Evolutionary conservation across 2,113 vertebrate genomes (phyloP), one percentile per base, ranked within the genome.

Genomic region (Cercopithecus mona): DNA sequence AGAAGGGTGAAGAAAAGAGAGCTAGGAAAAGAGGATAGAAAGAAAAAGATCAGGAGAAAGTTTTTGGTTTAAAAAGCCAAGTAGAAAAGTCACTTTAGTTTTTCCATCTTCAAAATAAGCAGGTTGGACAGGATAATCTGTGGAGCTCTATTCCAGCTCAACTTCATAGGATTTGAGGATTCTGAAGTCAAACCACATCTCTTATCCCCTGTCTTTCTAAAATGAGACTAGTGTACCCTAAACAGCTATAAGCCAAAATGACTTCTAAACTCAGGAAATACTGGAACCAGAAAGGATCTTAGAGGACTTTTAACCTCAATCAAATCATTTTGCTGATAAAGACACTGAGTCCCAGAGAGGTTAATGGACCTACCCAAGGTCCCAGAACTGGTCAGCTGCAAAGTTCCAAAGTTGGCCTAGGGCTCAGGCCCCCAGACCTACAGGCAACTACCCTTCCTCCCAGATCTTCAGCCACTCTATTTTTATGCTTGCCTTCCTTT

Each of bases 81-180:
- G 13, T 25, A 48, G 80, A 92, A 95, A 92, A 95, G 11, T 66
- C 66, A 52, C 22, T 52, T 90, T 20, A 35, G 27, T 88, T 84
- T 85, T 30, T 57, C 85, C 48, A 7, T 72, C 50, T 93, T 95
- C 73, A 64, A 93, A 96, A 73, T 43, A 88, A 93, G 38, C 70
- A 88, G 76, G 12, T 38, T 93, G 52, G n/a, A 50, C 73, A 50
- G 48, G 55, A 23, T 43, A n/a, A 93, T 66, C 87, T 68, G 76
- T 45, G 40, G 40, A 5, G 52, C 48, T 91, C n/a, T 50, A 35
- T 76, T 94, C 59, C 32, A n/a, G 73, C 27, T 88, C 45, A 6
- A 8, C 23, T n/a, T 61, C 32, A 57, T 25, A 61, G 75, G 40
- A 87, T 84, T 61, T 57, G 40, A 38, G 61, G 66, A 59, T 72